Evolutionary conservation across 2,888 invertebrate species (phyloP), one percentile per base, ranked within the genome.

Genomic region (Miltochrista miniata): DNA sequence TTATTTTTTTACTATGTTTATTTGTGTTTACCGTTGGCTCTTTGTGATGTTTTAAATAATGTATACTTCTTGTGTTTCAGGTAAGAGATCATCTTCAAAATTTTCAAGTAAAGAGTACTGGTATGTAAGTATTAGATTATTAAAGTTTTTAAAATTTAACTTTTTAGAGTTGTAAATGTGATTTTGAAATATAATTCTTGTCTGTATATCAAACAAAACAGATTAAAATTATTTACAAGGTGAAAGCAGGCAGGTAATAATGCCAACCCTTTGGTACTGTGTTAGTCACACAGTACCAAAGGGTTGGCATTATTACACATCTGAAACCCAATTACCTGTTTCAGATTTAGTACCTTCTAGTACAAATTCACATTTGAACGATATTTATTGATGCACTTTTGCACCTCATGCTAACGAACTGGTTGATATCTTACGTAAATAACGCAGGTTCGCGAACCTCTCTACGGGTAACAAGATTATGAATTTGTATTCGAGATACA

Each of bases 331-430:
- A 76, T 77, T 79, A 70, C 79, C 74, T 57, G 59, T 51, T 56
- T 37, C 59, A 66, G 64, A 73, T 72, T 74, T 70, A 72, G 60
- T 68, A 57, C 68, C 56, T 29, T 50, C 45, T 58, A 67, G 68
- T 56, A 59, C 68, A 70, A 70, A 73, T 76, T 76, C 73, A 76
- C 64, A 63, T 69, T 63, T 66, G 54, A 59, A 43, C 36, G 58
- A 70, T 73, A 80, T 81, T 76, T 80, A 80, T 78, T 63, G 72
- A 62, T 63, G 74, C 73, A 73, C 70, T 71, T 70, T 70, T 68
- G 69, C 71, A 77, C 75, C 74, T 69, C 47, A 51, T 51, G 56
- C 74, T 80, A 80, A 81, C 78, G 78, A 81, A 77, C 67, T 58
- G 56, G 68, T 66, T 63, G 63, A 70, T 68, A 58, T 70, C 65